phyloP scores from a whole-genome alignment of 2,797 vertebrate genomes.

The Choloepus didactylus region DNA sequence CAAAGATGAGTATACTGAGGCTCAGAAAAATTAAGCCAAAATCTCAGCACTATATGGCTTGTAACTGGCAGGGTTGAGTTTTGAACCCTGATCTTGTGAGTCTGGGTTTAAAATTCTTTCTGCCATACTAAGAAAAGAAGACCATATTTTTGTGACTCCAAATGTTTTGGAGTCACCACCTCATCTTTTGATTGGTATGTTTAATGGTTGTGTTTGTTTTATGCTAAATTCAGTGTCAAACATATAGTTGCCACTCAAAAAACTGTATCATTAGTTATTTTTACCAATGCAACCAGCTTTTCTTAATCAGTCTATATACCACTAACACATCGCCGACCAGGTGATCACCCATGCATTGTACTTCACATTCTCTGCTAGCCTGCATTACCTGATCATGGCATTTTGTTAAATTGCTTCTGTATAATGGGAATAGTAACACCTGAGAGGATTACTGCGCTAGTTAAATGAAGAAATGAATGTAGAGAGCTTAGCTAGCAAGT shows the following conservation, averaged over 20 bases:
- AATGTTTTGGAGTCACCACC: not conserved
- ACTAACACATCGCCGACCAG: not conserved
- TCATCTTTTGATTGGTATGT: not conserved
- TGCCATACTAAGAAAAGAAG: not conserved
- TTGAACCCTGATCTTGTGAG: not conserved
- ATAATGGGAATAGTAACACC: not conserved
- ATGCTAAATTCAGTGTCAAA: slow-evolving; percentile 12
- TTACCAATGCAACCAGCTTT: not conserved
- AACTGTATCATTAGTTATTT: not conserved
- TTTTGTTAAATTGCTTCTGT: not conserved
- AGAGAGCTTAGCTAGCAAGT: not conserved
- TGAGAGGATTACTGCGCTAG: not conserved
- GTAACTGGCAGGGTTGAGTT: not conserved
- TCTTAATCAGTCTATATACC: not conserved
- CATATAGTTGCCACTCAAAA: not conserved
- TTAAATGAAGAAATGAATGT: not conserved
- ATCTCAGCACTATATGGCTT: not conserved
- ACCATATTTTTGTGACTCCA: not conserved
- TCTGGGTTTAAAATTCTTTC: not conserved
- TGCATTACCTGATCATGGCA: not conserved
- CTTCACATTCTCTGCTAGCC: not conserved
- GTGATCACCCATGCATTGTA: not conserved
- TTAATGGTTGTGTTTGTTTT: slow-evolving; percentile 4
- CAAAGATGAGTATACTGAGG: not conserved
- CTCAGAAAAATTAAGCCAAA: slow-evolving; percentile 20